phyloP scores from a whole-genome alignment of 2,113 vertebrate genomes.

The Dipodomys merriami region DNA sequence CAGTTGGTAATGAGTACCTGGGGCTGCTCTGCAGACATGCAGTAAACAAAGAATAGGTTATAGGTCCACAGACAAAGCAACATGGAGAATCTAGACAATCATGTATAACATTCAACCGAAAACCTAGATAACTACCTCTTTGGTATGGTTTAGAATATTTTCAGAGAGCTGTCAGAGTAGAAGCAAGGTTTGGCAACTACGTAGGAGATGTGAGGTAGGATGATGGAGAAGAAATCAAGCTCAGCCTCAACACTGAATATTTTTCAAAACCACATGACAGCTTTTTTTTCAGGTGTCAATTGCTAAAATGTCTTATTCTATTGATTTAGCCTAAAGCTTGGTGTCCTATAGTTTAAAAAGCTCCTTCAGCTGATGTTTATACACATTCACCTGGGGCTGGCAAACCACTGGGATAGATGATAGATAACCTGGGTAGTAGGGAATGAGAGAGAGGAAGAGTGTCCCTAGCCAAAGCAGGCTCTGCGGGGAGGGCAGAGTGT shows the following conservation, averaged over 20 bases:
- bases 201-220: background rate
- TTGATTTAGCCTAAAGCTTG: background rate
- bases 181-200: background rate
- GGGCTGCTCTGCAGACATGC: background rate
- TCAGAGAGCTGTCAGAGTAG: background rate
- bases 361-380: background rate
- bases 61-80: background rate
- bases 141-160: background rate
- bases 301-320: background rate
- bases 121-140: conserved; percentile 12
- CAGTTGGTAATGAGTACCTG: background rate
- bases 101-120: background rate
- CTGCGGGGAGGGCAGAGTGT: too few relatives aligned
- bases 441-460: too few relatives aligned
- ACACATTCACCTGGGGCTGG: background rate
- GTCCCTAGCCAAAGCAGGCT: background rate
- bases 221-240: background rate
- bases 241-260: background rate
- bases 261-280: conserved; percentile 5
- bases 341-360: conserved; percentile 18
- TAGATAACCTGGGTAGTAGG: background rate
- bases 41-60: background rate
- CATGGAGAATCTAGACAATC: background rate
- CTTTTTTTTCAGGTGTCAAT: background rate
- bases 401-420: background rate